Percentiles rank a stretch among this genome's conserved stretches.
phyloP scores from a whole-genome alignment of 1,140 invertebrate species.

The Pseudomyrmex cubaensis region DNA sequence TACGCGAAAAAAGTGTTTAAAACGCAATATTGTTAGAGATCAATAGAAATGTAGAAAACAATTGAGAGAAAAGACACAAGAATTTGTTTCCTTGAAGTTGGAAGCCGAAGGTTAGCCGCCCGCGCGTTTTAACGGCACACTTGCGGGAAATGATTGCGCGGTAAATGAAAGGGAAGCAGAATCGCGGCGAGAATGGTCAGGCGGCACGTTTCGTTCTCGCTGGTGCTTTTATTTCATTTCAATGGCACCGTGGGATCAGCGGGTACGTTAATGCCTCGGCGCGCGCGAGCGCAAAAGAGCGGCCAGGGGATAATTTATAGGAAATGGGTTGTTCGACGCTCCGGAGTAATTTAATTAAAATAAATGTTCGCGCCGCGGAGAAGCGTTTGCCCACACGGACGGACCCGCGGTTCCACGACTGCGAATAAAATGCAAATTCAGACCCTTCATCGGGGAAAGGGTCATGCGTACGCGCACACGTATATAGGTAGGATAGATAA shows the following conservation, averaged over 20 bases:
- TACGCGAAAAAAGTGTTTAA: background rate
- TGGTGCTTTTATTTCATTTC: conserved; percentile 85
- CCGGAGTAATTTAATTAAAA: conserved; percentile 86
- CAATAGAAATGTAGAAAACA: background rate
- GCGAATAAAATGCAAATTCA: conserved; percentile 86
- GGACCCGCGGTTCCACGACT: conserved; percentile 78
- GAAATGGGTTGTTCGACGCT: conserved; percentile 86
- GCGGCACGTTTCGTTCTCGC: conserved; percentile 77
- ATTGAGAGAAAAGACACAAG: background rate
- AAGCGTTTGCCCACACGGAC: conserved; percentile 65
- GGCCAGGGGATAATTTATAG: conserved; percentile 85
- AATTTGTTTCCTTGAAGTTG: conserved; percentile 26
- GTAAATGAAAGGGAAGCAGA: conserved; percentile 83
- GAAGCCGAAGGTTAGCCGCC: background rate
- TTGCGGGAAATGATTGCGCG: conserved; percentile 82
- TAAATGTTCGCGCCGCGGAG: conserved; percentile 83
- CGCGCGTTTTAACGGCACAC: conserved; percentile 58
- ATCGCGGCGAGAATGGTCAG: conserved; percentile 77
- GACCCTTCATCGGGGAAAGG: conserved; percentile 78
- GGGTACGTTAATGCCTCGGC: conserved; percentile 84
- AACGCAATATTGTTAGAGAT: background rate
- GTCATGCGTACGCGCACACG: conserved; percentile 65
- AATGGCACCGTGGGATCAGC: conserved; percentile 84
- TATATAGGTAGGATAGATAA: conserved; percentile 66
- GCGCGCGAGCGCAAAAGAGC: conserved; percentile 72